Evolutionary conservation across 1,140 invertebrate genomes (phyloP), one percentile per base, ranked within the genome.

Genomic region (Lasioglossum baleicum): DNA sequence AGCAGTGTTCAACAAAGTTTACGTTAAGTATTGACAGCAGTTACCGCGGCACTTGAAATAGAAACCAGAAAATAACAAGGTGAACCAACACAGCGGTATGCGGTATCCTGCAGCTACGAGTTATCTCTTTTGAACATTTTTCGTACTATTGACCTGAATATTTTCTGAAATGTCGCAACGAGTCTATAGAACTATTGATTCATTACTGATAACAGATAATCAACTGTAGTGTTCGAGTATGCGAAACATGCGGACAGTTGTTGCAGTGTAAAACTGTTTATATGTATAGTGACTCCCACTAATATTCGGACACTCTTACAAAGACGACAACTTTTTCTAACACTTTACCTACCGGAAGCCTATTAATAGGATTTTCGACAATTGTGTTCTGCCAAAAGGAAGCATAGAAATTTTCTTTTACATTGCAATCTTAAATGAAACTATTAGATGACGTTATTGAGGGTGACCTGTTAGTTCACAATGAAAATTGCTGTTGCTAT

Each of bases 61-160:
- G 35, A 70, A 58, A 60, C 7, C n/a, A 40, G n/a, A 51, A 65
- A 53, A 7, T 35, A 15, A 53, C 68, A 74, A 72, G 73, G 64
- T 64, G 66, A 80, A 51, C 65, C 15, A 63, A 61, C 42, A 60
- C 15, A 44, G 40, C 42, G 44, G 40, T 65, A 26, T 35, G 22
- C 60, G 22, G 22, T 61, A 31, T 61, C 60, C 22, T 26, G 60
- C 60, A 26, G 61, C 48, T 31, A 13, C 15, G 8, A 20, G 44
- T 71, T 81, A 81, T 83, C 79, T 35, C 48, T 74, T 44, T 40
- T 44, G 40, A 61, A 75, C 65, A 80, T 83, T 76, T 83, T 81
- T 83, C 22, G 71, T 61, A 63, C 60, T 66, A 56, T 51, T 73
- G 79, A 81, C 79, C 73, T 63, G 65, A 68, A 77, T 81, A 72